phyloP scores from a whole-genome alignment of 2,797 vertebrate genomes.

The Ceryle rudis region DNA sequence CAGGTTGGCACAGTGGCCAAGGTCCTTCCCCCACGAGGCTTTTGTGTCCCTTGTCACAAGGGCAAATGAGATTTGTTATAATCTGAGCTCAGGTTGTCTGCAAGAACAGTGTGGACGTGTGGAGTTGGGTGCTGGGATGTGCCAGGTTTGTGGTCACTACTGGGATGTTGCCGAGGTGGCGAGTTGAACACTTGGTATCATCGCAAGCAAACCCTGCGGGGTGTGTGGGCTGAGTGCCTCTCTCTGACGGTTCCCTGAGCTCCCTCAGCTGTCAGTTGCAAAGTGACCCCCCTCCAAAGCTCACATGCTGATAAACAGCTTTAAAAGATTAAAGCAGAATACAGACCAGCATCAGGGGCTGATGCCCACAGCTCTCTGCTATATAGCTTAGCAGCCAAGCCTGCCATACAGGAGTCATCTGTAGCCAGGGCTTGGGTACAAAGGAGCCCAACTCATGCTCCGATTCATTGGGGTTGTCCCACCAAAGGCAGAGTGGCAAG shows the following conservation, averaged over 20 bases:
- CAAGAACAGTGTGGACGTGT: accelerated
- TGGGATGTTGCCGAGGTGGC: not conserved
- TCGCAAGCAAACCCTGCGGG: not conserved
- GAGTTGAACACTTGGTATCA: not conserved
- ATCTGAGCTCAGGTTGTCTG: not conserved
- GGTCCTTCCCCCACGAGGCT: not conserved
- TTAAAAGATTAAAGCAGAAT: not conserved
- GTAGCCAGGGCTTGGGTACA: not conserved
- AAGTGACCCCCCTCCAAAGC: not conserved
- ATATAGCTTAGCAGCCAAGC: not conserved
- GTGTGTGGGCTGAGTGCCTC: not conserved
- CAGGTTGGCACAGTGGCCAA: not conserved
- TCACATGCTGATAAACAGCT: not conserved
- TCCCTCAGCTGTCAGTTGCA: not conserved
- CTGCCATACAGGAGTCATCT: not conserved
- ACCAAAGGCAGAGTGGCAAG: accelerated
- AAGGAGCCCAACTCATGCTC: not conserved
- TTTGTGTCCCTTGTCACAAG: not conserved
- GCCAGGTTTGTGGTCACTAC: not conserved
- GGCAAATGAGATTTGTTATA: not conserved
- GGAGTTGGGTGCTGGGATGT: not conserved
- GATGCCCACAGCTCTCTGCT: not conserved
- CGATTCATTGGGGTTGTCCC: not conserved
- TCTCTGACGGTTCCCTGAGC: not conserved
- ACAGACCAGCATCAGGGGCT: not conserved